Base-by-base conservation (phyloP, 2,113 vertebrate species). In the Macaca mulatta region DNA sequence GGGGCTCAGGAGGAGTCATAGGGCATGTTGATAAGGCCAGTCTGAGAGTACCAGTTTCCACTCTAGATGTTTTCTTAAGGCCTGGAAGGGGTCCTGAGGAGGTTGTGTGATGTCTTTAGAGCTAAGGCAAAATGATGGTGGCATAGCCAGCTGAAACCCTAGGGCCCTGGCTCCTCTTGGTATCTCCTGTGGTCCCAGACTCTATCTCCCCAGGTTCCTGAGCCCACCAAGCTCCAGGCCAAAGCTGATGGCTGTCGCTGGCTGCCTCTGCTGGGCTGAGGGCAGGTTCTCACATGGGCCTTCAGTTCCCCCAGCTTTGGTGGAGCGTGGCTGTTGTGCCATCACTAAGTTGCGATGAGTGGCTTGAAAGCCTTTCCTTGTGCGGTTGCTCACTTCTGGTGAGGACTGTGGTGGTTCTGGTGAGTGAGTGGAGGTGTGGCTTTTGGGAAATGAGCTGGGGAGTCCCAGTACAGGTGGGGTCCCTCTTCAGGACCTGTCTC, bases 311-410 rank as follows among this genome's bases (percentile, higher is more conserved):
- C 89, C 23, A 11, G 17, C 55, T 92, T 87, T 59, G 38, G n/a
- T 75, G 88, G 81, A 94, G 16, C 7, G 1, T 72, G 18, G n/a
- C 61, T 12, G 0, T 38, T 3, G 5, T 69, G 70, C 18, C 2
- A 0, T 84, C 8, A 16, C 0, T 5, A 38, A n/a, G 59, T 16
- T 35, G 12, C 57, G 4, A 2, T 1, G 20, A 59, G 50, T 43
- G 40, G 57, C 52, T 57, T 4, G 2, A 30, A 75, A 52, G 22
- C 38, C 20, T 40, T 48, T 50, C 40, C 43, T 40, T 2, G 2
- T 59, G 17, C 23, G 59, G 13, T 3, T 14, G 7, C 22, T 48
- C 40, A 45, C 8, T 72, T 40, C 74, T 20, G 27, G 27, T 0
- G 48, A 77, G 94, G 79, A 75, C 38, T 50, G 18, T 43, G 2